Base-by-base conservation (phyloP, 2,113 vertebrate genomes). In the Calonectris borealis region DNA sequence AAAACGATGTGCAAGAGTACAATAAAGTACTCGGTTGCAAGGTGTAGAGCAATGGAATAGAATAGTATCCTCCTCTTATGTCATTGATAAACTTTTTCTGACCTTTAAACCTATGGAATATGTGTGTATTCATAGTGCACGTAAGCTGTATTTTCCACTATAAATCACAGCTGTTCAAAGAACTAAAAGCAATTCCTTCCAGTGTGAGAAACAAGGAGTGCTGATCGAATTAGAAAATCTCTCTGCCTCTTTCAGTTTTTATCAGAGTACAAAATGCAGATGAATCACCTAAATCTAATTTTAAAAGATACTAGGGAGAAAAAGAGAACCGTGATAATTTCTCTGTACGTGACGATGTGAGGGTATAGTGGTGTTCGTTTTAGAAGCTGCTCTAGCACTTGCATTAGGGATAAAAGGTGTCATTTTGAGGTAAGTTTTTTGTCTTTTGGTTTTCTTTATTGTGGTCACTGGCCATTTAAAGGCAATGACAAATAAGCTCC, bases 21-120 rank as follows among this genome's bases (percentile, higher is more conserved):
- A 46, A 0, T 5, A 6, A 51, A 32, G 11, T 66, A 18, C 32
- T 55, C 3, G 0, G 36, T 16, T 61, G 32, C 54, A n/a, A 7
- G 20, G 29, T 71, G 17, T 40, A 16, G 21, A 34, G 70, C 38
- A 36, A 5, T 18, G 36, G 55, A 52, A 29, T 40, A 48, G 34
- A 70, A 36, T 6, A 54, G 18, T 12, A 13, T 42, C 29, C 21
- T 70, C 48, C 8, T 66, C 31, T 44, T 34, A 22, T 1, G 2
- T 52, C 9, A 5, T 0, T 77, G n/a, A 42, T 16, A 70, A 60
- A 54, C 9, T 24, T 65, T 38, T 75, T 42, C 38, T 86, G 44
- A 16, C 64, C 55, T 60, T 77, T 52, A 27, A 76, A 51, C 36
- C 29, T 52, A 4, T n/a, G 62, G 58, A 72, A 58, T 52, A 17